Conservation (phyloP, 2,113 vertebrate species). For the Percopsis transmontana region DNA sequence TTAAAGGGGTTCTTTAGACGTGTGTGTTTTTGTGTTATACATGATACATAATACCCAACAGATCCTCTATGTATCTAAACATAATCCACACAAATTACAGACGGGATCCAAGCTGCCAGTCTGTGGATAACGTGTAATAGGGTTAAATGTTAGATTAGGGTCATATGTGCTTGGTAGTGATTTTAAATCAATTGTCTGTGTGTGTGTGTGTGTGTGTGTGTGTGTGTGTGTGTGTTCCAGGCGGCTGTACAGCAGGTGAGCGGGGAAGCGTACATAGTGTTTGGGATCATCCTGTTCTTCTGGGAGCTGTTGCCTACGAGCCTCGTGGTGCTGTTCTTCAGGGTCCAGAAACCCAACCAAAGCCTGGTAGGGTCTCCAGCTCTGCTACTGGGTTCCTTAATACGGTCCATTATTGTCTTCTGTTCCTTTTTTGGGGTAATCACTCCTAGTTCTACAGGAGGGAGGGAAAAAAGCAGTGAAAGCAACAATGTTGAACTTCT, state of each 20-base stretch:
- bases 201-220: neutral
- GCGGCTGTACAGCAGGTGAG: conserved; percentile 80
- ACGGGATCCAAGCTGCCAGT: conserved; percentile 16
- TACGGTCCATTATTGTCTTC: neutral
- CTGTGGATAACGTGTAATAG: too few species aligned
- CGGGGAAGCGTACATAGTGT: conserved; percentile 87
- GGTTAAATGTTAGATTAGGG: too few species aligned
- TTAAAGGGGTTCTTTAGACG: conserved; percentile 13
- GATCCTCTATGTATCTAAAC: neutral
- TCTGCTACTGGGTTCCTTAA: neutral
- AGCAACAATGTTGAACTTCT: neutral
- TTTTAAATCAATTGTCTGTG: neutral
- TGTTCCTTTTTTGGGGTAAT: neutral
- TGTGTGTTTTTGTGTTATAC: conserved; percentile 4
- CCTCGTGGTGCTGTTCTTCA: conserved; percentile 91
- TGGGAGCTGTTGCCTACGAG: conserved; percentile 95
- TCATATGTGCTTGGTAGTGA: neutral
- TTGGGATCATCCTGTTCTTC: conserved; percentile 92
- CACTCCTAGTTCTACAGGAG: neutral
- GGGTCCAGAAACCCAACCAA: conserved; percentile 89
- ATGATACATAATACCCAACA: neutral
- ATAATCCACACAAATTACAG: conserved; percentile 25
- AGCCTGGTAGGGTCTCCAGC: conserved; percentile 85
- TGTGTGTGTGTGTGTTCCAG: conserved; percentile 67
- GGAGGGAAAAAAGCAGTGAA: neutral